Evolutionary conservation across 2,888 invertebrate genomes (phyloP), one percentile per base, ranked within the genome.

Genomic region (Strigamia transsilvanica): DNA sequence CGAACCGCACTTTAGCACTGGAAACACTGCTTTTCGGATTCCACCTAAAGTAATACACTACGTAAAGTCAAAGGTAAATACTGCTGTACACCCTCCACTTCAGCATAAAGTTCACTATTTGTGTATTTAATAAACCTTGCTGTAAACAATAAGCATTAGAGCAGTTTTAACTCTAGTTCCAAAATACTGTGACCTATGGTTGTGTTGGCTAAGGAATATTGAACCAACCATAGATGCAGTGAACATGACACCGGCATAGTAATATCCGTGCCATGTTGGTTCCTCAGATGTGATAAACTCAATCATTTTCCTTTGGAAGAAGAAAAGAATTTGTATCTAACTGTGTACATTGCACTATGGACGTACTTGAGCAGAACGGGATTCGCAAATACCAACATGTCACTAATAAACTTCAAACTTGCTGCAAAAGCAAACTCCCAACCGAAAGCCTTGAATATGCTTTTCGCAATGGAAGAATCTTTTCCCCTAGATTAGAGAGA

Each of bases 261-360:
- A 73, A 78, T 77, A 82, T 15, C 82, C 82, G 27, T 82, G 77
- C 82, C 82, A 82, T 12, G 18, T 51, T 23, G 82, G 82, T 27
- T 82, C 82, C 6, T 41, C 34, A n/a, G 82, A 78, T 18, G 77
- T 41, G 13, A 61, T 34, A 46, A 82, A 82, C 23, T 82, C 21
- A n/a, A 82, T 82, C 77, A 82, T 82, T 46, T 66, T 34, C 10
- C 51, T 41, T 9, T 56, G 32, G 18, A 80, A 80, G 42, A n/a
- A 18, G 3, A 80, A 80, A 23, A 32, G 2, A 23, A 78, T 18
- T 34, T 32, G 2, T 2, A 7, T 27, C 15, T 5, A 10, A 4
- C 15, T 34, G 3, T 34, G 9, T 21, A 10, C 15, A 23, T 32
- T 23, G 61, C 23, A 15, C 2, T 80, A 61, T 80, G 9, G 15